Evolutionary conservation across 2,888 invertebrate genomes (phyloP), one percentile per base, ranked within the genome.

Genomic region (Diaprepes abbreviatus): DNA sequence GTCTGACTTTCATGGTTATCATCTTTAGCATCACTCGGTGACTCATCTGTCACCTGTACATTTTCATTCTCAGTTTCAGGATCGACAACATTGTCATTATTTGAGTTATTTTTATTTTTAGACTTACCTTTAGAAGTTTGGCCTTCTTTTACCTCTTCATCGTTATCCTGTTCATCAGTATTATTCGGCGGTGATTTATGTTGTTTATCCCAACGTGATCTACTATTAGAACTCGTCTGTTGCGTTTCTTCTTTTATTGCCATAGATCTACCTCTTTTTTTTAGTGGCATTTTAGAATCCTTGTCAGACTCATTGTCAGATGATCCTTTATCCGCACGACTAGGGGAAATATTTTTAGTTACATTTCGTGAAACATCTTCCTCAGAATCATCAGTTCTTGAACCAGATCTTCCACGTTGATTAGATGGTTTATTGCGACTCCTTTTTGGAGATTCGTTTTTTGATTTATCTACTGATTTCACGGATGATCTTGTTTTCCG

Each of bases 401-500:
- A 80, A 76, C 24, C 28, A 17, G 54, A 50, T 54, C 21, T 67
- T 17, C 36, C 6, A 40, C 63, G 48, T 1, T 28, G 63, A 28
- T 28, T 52, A 28, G 63, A 40, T 3, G 52, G 12, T 60, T 50
- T 40, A 9, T 64, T 43, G 14, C 71, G 66, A 52, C 24, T 35
- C 52, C 55, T 24, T 59, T 79, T 76, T 28, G 78, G 71, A 35
- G 81, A 78, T 66, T 79, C 81, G 9, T 78, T 65, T 74, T 83
- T 82, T 70, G 88, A 88, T 79, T 89, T 89, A 73, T 92, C 91
- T 40, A 91, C 89, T 78, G 88, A 82, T 81, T 90, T 91, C 5
- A 88, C 83, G 81, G 89, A 91, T 79, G 87, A 87, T 82, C 87
- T 91, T 85, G 88, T 92, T 85, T 92, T 92, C 76, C 92, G 91